phyloP scores from a whole-genome alignment of 2,113 vertebrate genomes.

The Gavialis gangeticus region DNA sequence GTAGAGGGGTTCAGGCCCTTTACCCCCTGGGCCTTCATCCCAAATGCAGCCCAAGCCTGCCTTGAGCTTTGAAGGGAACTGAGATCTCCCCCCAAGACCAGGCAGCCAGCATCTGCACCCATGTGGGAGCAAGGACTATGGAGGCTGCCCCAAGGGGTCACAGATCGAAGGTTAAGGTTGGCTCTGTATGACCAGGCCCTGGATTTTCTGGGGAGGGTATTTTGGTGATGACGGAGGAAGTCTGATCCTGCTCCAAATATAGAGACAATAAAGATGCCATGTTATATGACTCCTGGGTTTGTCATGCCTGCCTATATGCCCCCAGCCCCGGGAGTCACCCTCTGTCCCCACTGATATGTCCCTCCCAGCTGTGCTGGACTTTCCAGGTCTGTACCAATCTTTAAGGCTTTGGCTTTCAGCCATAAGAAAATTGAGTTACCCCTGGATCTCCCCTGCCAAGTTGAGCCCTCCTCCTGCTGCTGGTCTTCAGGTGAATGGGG shows the following conservation, averaged over 20 bases:
- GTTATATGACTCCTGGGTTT: background rate
- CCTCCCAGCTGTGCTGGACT: background rate
- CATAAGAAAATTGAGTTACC: no score
- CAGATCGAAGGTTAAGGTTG: background rate
- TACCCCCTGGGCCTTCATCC: background rate
- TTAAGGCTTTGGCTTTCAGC: no score
- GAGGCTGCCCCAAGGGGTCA: background rate
- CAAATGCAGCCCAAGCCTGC: background rate
- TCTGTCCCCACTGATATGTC: background rate
- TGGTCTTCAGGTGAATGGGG: no score
- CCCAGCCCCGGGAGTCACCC: background rate
- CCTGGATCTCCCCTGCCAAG: no score
- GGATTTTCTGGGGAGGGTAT: background rate
- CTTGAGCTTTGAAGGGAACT: background rate
- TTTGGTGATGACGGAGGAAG: background rate
- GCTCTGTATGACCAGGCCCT: background rate
- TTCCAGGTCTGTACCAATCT: no score
- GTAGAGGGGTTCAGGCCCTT: background rate
- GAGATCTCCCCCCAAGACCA: no score
- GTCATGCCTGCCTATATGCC: rapidly evolving
- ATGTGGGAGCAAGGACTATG: background rate
- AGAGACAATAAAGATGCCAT: background rate
- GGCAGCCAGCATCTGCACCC: background rate
- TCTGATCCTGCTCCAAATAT: background rate
- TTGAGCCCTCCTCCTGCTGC: no score